A percentile compares a stretch with the other conserved stretches of the same genome.
Conservation (phyloP, 2,888 invertebrate genomes). For the Oscheius sp. region DNA sequence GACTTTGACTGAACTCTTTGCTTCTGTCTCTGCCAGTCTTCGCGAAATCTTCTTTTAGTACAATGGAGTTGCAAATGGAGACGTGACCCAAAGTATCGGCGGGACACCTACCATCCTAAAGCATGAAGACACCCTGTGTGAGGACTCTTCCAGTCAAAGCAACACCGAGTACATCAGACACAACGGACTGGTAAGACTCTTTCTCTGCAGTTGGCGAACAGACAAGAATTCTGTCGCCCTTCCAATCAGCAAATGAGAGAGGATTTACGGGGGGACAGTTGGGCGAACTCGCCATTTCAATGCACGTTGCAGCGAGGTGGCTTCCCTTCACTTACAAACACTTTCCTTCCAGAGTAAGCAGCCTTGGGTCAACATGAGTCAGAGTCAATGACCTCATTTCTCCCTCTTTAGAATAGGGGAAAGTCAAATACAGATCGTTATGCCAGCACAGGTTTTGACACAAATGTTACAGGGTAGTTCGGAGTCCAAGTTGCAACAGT, state of each 20-base stretch:
- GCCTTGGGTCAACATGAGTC: background rate
- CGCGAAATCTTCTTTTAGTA: slow-evolving; percentile 6
- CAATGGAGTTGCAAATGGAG: slow-evolving; percentile 27
- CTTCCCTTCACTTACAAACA: slow-evolving; percentile 3
- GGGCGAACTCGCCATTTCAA: slow-evolving; percentile 15
- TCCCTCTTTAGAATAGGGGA: background rate
- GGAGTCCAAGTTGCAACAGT: slow-evolving; percentile 58
- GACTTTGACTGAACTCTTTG: background rate
- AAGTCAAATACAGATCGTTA: background rate
- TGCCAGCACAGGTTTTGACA: background rate
- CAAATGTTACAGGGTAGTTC: slow-evolving; percentile 23
- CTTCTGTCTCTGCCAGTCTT: too few relatives aligned
- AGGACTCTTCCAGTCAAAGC: background rate
- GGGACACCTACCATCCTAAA: slow-evolving; percentile 17
- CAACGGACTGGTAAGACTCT: slow-evolving; percentile 26
- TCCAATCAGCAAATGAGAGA: background rate
- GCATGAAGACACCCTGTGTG: slow-evolving; percentile 15
- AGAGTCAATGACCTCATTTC: background rate
- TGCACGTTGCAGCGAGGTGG: slow-evolving; percentile 1
- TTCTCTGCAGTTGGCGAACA: background rate
- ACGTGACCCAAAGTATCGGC: background rate
- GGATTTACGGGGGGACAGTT: slow-evolving; percentile 5
- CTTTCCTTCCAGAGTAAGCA: slow-evolving; percentile 11
- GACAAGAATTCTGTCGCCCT: background rate
- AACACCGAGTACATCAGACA: slow-evolving; percentile 27